Evolutionary conservation across 2,113 vertebrate species (phyloP).

Genomic region (Chaenogobius annularis): DNA sequence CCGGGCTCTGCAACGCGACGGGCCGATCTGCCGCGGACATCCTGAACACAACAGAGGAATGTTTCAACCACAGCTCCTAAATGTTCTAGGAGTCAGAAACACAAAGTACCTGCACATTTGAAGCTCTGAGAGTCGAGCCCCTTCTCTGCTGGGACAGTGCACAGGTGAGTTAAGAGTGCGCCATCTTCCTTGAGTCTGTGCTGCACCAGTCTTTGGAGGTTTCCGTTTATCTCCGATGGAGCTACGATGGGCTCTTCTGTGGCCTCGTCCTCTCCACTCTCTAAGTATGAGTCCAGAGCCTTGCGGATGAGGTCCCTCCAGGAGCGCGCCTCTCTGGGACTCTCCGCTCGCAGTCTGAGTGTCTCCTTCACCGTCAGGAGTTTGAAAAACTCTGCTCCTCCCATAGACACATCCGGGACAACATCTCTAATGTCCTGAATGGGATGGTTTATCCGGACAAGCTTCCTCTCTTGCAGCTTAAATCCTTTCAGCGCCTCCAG

Average conservation of each 20-base stretch:
- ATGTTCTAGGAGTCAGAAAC: neutral
- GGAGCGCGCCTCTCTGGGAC: conserved; percentile 75
- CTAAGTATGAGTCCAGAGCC: conserved; percentile 87
- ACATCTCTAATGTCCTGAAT: conserved; percentile 89
- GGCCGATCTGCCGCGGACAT: conserved; percentile 88
- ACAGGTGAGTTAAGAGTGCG: conserved; percentile 83
- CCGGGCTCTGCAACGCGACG: conserved; percentile 82
- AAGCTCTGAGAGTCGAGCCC: conserved; percentile 91
- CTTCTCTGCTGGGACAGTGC: conserved; percentile 84
- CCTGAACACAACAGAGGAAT: conserved; percentile 64
- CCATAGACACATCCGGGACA: conserved; percentile 85
- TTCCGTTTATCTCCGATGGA: conserved; percentile 28
- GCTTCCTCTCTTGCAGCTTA: conserved; percentile 77
- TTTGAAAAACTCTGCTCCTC: conserved; percentile 88
- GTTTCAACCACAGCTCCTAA: neutral
- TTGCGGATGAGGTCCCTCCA: conserved; percentile 88
- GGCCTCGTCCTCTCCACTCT: conserved; percentile 79
- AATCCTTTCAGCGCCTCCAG: conserved; percentile 86
- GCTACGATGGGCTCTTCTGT: conserved; percentile 9
- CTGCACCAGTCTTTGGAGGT: conserved; percentile 74
- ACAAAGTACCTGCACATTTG: conserved; percentile 89
- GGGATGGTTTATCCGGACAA: conserved; percentile 72
- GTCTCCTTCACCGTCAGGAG: conserved; percentile 85
- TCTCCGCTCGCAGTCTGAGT: conserved; percentile 84
- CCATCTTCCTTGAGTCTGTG: conserved; percentile 83